These are phyloP conservation scores for Sylvietta virens DNA, from an alignment of 2,113 vertebrate species.

Conservation along the genomic window DNA sequence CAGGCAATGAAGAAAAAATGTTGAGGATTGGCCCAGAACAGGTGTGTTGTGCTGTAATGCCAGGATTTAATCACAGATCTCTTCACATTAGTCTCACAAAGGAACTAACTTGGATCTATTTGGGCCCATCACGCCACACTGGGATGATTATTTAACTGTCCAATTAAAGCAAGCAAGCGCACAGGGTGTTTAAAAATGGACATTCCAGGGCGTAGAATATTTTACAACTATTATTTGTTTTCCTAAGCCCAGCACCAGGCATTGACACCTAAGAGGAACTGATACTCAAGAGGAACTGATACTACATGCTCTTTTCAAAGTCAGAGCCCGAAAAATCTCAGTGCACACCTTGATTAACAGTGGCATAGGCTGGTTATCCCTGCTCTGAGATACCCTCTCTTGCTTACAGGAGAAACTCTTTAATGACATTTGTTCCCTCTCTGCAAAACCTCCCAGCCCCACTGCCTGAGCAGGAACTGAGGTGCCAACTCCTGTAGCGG, in stretches of 20 bases:
- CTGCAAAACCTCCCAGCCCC: not conserved
- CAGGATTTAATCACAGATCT: slow-evolving; percentile 68
- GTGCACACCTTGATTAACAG: not conserved
- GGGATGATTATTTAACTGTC: slow-evolving; percentile 62
- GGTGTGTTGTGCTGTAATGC: slow-evolving; percentile 68
- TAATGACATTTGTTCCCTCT: not conserved
- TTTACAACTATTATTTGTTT: slow-evolving; percentile 57
- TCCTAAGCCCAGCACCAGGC: not conserved
- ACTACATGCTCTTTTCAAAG: not conserved
- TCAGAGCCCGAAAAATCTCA: not conserved
- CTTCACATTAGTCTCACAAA: slow-evolving; percentile 70
- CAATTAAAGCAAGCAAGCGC: slow-evolving; percentile 56
- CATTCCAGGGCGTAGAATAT: slow-evolving; percentile 23
- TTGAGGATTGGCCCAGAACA: slow-evolving; percentile 61
- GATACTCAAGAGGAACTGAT: slow-evolving; percentile 6
- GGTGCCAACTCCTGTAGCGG: not conserved
- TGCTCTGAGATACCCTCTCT: not conserved
- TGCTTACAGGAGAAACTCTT: not conserved
- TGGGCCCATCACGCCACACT: slow-evolving; percentile 51
- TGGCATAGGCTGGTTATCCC: not conserved
- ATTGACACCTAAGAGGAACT: not conserved
- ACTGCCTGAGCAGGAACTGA: not conserved
- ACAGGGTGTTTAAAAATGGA: slow-evolving; percentile 39
- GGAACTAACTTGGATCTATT: slow-evolving; percentile 57
- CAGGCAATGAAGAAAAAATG: slow-evolving; percentile 70